phyloP scores from a whole-genome alignment of 2,888 invertebrate genomes.

The Lithophane ornitopus region DNA sequence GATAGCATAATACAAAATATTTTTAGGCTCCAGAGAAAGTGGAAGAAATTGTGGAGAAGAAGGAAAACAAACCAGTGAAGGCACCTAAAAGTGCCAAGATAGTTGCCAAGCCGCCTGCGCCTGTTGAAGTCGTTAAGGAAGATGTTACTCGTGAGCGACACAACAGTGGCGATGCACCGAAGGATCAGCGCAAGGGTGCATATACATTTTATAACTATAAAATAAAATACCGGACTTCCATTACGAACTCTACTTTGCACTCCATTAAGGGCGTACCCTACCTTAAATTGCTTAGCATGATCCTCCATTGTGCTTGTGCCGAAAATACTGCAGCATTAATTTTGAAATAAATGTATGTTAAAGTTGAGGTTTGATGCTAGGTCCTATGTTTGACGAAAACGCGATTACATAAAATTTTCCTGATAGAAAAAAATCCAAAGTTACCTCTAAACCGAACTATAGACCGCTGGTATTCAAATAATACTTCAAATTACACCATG shows the following conservation, averaged over 20 bases:
- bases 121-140: slow-evolving; percentile 78
- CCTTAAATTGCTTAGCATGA: no score
- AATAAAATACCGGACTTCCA: neutral
- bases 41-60: slow-evolving; percentile 83
- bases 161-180: slow-evolving; percentile 79
- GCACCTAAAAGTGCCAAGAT: slow-evolving; percentile 72
- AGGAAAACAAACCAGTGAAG: slow-evolving; percentile 77
- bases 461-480: no score
- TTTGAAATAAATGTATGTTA: no score
- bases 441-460: no score
- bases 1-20: slow-evolving; percentile 29
- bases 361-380: no score
- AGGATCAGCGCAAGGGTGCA: slow-evolving; percentile 87
- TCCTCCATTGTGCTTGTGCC: no score
- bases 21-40: slow-evolving; percentile 79
- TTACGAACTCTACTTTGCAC: neutral
- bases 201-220: slow-evolving; percentile 2
- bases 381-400: no score
- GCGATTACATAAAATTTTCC: no score
- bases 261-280: no score
- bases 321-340: no score
- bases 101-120: slow-evolving; percentile 67
- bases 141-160: slow-evolving; percentile 78
- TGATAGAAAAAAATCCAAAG: no score
- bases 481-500: no score